A percentile compares a stretch with the other conserved stretches of the same genome.
Evolutionary conservation across 2,113 vertebrate species (phyloP).

Genomic region (Mustela lutreola): DNA sequence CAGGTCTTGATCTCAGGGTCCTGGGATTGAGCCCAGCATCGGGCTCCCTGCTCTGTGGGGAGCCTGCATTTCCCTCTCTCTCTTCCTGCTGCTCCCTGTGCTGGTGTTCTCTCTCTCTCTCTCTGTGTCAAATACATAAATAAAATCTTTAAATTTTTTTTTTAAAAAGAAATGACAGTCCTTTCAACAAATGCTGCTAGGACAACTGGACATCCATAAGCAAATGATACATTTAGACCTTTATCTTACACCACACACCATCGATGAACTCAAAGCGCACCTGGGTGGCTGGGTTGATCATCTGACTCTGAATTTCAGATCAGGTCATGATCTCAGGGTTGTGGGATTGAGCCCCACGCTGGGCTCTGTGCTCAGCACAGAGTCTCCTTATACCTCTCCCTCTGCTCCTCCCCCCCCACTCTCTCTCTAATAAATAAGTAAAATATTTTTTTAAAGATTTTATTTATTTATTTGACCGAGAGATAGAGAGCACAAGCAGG

Average conservation of each 20-base stretch:
- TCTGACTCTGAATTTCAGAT: neutral
- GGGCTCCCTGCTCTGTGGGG: no score
- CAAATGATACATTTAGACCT: neutral
- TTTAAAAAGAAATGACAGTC: neutral
- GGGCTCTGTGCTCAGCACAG: neutral
- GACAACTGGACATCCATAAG: neutral
- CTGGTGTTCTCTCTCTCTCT: no score
- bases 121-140: no score
- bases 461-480: no score
- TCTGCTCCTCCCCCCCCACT: neutral
- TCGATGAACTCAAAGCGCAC: neutral
- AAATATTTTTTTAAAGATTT: neutral
- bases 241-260: neutral
- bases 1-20: no score
- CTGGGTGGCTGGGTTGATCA: neutral
- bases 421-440: neutral
- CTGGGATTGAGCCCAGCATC: no score
- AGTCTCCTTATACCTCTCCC: neutral
- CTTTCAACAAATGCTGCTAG: neutral
- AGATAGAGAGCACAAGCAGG: no score
- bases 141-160: no score
- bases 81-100: no score
- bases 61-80: no score
- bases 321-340: neutral
- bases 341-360: neutral